A percentile compares a stretch with the other conserved stretches of the same genome.
These are phyloP conservation scores for Cotesia glomerata DNA, from an alignment of 1,140 invertebrate genomes.

Conservation along the genomic window DNA sequence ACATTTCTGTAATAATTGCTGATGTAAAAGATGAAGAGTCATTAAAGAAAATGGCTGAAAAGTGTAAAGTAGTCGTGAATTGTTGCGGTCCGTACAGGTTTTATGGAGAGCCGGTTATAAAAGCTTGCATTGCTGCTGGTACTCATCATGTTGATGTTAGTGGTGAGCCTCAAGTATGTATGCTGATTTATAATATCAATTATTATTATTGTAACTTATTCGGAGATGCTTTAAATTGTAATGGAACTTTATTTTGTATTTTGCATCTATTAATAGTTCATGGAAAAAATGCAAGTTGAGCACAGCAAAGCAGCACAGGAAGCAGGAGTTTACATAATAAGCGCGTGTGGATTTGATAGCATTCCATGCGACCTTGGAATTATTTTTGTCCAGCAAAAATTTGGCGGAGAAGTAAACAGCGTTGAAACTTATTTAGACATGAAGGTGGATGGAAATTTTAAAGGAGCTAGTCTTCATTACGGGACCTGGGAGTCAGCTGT, in stretches of 20 bases:
- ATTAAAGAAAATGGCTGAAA: conserved; percentile 76
- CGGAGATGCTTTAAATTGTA: neutral
- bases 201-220: neutral
- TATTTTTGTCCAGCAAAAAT: conserved; percentile 75
- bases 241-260: neutral
- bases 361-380: conserved; percentile 88
- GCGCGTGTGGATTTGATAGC: conserved; percentile 89
- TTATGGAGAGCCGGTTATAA: conserved; percentile 90
- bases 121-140: conserved; percentile 81
- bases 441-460: conserved; percentile 46
- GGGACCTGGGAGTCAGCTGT: conserved; percentile 86
- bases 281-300: conserved; percentile 84
- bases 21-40: conserved; percentile 78
- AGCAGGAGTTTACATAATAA: conserved; percentile 81
- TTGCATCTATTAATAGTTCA: conserved; percentile 68
- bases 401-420: conserved; percentile 74
- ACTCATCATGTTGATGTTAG: conserved; percentile 91
- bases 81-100: conserved; percentile 90
- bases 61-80: conserved; percentile 80
- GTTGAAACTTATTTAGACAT: conserved; percentile 75
- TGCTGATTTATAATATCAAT: neutral
- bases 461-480: conserved; percentile 68
- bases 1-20: conserved; percentile 76
- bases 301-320: conserved; percentile 81
- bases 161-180: conserved; percentile 79